A percentile compares a stretch with the other conserved stretches of the same genome.
phyloP scores from a whole-genome alignment of 2,888 invertebrate species.

The Cephus pygmeus region DNA sequence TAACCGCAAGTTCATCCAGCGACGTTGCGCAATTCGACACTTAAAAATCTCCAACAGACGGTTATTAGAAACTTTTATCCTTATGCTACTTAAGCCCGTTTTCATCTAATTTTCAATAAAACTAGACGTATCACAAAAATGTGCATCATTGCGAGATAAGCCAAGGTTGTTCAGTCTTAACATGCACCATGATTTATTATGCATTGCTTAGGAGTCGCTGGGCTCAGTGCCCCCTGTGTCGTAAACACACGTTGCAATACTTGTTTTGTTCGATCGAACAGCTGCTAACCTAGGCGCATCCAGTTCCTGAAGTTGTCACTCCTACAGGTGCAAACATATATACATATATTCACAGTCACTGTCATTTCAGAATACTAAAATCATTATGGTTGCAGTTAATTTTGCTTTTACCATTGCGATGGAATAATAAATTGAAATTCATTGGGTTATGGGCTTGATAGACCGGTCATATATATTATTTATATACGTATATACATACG shows the following conservation, averaged over 20 bases:
- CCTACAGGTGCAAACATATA: conserved; percentile 21
- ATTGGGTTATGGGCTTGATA: not conserved
- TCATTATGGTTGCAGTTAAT: not conserved
- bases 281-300: conserved; percentile 44
- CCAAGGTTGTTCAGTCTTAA: not conserved
- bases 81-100: not conserved
- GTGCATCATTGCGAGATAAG: not conserved
- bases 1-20: not conserved
- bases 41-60: not conserved
- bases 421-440: not conserved
- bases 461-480: not conserved
- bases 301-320: conserved; percentile 31
- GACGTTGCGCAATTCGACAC: not conserved
- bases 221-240: conserved; percentile 46
- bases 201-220: conserved; percentile 35
- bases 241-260: conserved; percentile 51
- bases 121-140: not conserved
- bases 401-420: not conserved
- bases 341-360: not conserved
- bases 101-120: not conserved
- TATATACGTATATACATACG: not conserved
- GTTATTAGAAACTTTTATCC: not conserved
- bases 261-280: conserved; percentile 42
- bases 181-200: conserved; percentile 49
- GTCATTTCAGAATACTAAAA: not conserved